These are phyloP conservation scores for Gopherus evgoodei DNA, from an alignment of 2,113 vertebrate species.

Conservation along the genomic window DNA sequence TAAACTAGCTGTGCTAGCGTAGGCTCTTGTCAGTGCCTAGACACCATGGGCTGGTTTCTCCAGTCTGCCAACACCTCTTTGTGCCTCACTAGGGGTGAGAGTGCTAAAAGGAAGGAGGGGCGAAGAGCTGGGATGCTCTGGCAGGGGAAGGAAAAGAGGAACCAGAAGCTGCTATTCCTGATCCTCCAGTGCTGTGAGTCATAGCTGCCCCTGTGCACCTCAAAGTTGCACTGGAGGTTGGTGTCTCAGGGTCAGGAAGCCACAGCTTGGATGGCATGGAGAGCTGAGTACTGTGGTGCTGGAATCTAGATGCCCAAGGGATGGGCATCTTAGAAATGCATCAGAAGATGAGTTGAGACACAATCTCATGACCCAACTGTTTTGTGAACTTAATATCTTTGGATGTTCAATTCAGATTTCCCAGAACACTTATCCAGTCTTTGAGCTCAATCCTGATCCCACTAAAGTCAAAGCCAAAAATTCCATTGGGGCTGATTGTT, in stretches of 20 bases:
- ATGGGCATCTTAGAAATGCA: not conserved
- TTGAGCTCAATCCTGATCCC: not conserved
- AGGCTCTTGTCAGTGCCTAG: not conserved
- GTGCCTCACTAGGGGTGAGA: not conserved
- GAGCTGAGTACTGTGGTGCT: not conserved
- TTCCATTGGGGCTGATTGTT: not conserved
- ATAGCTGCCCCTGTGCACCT: not conserved
- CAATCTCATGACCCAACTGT: not conserved
- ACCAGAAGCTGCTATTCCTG: not conserved
- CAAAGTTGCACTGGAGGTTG: fast-evolving
- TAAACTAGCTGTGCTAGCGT: not conserved
- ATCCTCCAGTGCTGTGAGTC: not conserved
- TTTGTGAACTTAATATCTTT: not conserved
- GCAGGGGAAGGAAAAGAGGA: not conserved
- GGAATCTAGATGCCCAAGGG: not conserved
- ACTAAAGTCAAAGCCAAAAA: not conserved
- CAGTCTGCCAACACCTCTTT: not conserved
- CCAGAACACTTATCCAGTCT: not conserved
- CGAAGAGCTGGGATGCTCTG: not conserved
- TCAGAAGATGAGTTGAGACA: not conserved
- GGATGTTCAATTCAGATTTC: not conserved
- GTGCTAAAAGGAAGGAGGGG: not conserved
- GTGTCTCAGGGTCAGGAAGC: not conserved
- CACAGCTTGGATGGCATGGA: not conserved
- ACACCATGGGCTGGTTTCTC: not conserved